A percentile compares a stretch with the other conserved stretches of the same genome.
These are phyloP conservation scores for Prunella strophiata DNA, from an alignment of 2,797 vertebrate genomes.

Conservation along the genomic window DNA sequence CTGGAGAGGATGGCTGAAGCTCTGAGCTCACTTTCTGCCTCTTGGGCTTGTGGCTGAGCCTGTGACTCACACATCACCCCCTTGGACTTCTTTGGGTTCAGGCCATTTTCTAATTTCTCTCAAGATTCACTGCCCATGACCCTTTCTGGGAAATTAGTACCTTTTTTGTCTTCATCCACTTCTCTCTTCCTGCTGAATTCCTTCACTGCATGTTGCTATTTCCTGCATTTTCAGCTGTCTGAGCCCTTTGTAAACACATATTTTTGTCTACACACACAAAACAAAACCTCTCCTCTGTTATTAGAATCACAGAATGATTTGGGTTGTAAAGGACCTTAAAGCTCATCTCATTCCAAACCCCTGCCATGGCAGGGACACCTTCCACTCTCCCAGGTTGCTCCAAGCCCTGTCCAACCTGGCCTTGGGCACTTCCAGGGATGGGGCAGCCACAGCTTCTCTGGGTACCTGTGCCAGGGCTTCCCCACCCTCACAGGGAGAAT, in stretches of 20 bases:
- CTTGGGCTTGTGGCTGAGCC: not conserved
- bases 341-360: not conserved
- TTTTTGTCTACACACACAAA: not conserved
- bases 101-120: constrained; percentile 3
- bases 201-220: not conserved
- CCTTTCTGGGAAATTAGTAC: not conserved
- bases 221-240: not conserved
- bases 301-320: not conserved
- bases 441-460: not conserved
- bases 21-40: constrained; percentile 25
- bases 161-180: not conserved
- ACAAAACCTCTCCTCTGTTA: not conserved
- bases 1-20: constrained; percentile 7
- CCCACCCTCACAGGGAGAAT: fast-evolving
- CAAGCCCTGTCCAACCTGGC: not conserved
- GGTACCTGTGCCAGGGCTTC: not conserved
- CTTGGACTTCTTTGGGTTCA: not conserved
- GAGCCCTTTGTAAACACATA: not conserved
- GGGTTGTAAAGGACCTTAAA: not conserved
- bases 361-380: not conserved
- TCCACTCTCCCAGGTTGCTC: fast-evolving
- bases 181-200: not conserved
- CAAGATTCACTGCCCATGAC: not conserved
- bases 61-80: constrained; percentile 27
- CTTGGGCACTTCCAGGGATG: not conserved